phyloP scores from a whole-genome alignment of 1,140 invertebrate species.

The Frieseomelitta varia region DNA sequence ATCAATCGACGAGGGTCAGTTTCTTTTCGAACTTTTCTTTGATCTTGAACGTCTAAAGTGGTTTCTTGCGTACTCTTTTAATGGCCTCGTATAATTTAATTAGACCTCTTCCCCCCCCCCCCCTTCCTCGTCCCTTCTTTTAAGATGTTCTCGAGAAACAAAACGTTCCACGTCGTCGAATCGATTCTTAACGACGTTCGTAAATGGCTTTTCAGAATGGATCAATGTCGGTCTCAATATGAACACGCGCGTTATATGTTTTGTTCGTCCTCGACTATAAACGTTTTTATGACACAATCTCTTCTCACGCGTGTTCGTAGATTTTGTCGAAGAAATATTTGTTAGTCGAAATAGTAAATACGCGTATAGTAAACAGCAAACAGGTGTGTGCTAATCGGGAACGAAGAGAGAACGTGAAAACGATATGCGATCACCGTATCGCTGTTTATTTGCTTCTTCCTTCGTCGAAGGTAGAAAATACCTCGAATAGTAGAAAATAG shows the following conservation, averaged over 20 bases:
- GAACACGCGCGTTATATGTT: not conserved
- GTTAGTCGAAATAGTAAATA: not conserved
- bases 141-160: not conserved
- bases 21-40: constrained; percentile 2
- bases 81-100: not conserved
- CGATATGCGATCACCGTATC: not conserved
- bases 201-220: not conserved
- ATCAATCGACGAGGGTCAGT: not conserved
- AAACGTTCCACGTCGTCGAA: not conserved
- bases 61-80: not conserved
- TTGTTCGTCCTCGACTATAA: not conserved
- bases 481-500: not conserved
- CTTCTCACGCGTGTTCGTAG: not conserved
- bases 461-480: not conserved
- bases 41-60: not conserved
- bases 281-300: not conserved
- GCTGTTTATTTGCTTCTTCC: not conserved
- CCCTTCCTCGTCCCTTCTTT: not conserved
- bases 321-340: not conserved
- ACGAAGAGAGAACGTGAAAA: not conserved
- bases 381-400: not conserved
- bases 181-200: not conserved
- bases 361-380: not conserved
- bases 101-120: too few species aligned
- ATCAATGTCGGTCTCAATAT: not conserved